Evolutionary conservation across 1,140 invertebrate species (phyloP).

Genomic region (Cotesia typhae): DNA sequence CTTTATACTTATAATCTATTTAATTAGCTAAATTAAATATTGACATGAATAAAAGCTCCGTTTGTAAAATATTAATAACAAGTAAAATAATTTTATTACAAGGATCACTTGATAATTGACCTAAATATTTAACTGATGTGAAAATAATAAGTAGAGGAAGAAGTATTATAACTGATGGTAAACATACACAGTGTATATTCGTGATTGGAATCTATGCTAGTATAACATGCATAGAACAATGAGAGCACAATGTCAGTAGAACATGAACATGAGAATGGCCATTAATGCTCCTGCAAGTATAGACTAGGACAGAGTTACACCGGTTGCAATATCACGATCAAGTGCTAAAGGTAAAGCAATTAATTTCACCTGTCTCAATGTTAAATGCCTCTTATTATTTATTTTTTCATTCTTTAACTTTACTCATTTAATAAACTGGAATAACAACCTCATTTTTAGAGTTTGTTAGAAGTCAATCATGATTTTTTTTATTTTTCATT

Average conservation of each 20-base stretch:
- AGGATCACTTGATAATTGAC: neutral
- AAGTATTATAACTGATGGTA: conserved; percentile 19
- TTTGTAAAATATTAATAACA: no score
- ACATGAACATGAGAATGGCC: conserved; percentile 9
- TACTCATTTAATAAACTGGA: neutral
- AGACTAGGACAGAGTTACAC: no score
- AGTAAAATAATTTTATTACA: no score
- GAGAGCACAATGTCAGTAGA: neutral
- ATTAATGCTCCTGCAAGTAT: no score
- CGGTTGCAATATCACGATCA: neutral
- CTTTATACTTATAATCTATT: no score
- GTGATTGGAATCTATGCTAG: conserved; percentile 22
- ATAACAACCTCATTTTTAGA: no score
- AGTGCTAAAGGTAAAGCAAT: conserved; percentile 11
- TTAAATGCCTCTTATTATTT: neutral
- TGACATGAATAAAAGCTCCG: no score
- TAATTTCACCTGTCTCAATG: conserved; percentile 17
- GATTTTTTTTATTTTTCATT: no score
- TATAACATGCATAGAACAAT: neutral
- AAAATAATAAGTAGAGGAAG: neutral
- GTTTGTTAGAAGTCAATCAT: no score
- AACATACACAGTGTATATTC: conserved; percentile 17
- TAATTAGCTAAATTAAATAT: no score
- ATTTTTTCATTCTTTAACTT: neutral
- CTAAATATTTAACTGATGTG: conserved; percentile 11